phyloP scores from a whole-genome alignment of 2,888 invertebrate species.

The Aphidius colemani region DNA sequence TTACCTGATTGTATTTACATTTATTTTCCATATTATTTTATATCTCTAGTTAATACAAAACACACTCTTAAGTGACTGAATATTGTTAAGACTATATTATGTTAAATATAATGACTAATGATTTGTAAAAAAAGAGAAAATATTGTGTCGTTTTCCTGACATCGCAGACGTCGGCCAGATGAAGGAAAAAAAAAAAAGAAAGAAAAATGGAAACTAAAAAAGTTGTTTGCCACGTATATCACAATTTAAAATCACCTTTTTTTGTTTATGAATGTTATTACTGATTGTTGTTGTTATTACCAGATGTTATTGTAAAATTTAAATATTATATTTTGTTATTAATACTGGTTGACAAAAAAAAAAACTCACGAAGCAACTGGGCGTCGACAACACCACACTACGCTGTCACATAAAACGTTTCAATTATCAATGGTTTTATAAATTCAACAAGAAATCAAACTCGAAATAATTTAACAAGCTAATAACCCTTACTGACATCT shows the following conservation, averaged over 20 bases:
- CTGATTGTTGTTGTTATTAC: too few species aligned
- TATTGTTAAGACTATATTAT: too few species aligned
- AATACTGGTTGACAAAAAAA: conserved; percentile 31
- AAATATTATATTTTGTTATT: neutral
- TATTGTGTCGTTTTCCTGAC: neutral
- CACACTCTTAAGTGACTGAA: too few species aligned
- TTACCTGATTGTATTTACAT: conserved; percentile 18
- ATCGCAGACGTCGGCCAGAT: neutral
- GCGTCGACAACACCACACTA: conserved; percentile 54
- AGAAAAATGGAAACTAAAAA: neutral
- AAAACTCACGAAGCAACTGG: conserved; percentile 53
- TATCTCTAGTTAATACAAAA: too few species aligned
- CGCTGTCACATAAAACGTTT: conserved; percentile 43
- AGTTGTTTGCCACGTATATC: neutral
- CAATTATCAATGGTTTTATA: conserved; percentile 30
- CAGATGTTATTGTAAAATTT: too few species aligned
- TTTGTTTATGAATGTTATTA: too few species aligned
- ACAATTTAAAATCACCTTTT: too few species aligned
- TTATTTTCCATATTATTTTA: neutral
- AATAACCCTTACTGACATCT: too few species aligned
- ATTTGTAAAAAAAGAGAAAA: neutral
- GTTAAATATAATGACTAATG: too few species aligned
- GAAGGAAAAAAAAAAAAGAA: neutral
- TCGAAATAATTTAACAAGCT: too few species aligned
- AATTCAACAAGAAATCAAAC: too few species aligned